Base-by-base conservation (phyloP, 2,113 vertebrate genomes). In the rabbit (Oryctolagus cuniculus) region DNA sequence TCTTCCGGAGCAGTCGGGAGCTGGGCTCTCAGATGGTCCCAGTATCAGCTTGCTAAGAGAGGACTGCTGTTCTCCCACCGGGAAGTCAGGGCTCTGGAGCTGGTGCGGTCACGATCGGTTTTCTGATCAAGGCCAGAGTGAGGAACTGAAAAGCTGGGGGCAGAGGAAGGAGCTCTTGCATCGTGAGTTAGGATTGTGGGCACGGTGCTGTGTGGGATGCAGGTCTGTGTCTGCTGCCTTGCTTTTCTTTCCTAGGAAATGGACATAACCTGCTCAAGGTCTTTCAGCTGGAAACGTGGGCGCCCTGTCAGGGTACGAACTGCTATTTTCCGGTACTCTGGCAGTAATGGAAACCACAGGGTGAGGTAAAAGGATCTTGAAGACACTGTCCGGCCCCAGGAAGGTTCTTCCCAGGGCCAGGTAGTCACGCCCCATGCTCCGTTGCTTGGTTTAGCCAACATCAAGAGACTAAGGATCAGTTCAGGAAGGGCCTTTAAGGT, bases 1-100 rank as follows among this genome's bases (percentile, higher is more conserved):
- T 91, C 95, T 97, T 97, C 97, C 64, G 64, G 95, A 97, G 88
- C 36, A 79, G 73, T 77, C 24, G 80, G 74, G 64, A 90, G 80
- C 55, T 58, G 15, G 19, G 73, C 66, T 86, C 90, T 74, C 66
- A 17, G 81, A 90, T 61, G 82, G 74, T 93, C 90, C 94, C 94
- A 94, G 88, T 90, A 95, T 51, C 95, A 69, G 83, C 91, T 66
- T 31, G 74, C 89, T 82, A 2, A 11, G 27, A 34, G 70, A 75
- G 31, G 63, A 53, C 81, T 80, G 61, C 84, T 89, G 94, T 93
- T 77, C 75, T 83, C 36, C 87, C 27, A 21, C 36, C 77, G 31
- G 87, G 89, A 96, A 92, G 89, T 53, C 3, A 2, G 19, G 67
- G 38, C 73, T 89, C 70, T 74, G 91, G 86, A 83, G 84, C 34